Evolutionary conservation across 2,113 vertebrate genomes (phyloP).

Genomic region (Psammodynastes pulverulentus): DNA sequence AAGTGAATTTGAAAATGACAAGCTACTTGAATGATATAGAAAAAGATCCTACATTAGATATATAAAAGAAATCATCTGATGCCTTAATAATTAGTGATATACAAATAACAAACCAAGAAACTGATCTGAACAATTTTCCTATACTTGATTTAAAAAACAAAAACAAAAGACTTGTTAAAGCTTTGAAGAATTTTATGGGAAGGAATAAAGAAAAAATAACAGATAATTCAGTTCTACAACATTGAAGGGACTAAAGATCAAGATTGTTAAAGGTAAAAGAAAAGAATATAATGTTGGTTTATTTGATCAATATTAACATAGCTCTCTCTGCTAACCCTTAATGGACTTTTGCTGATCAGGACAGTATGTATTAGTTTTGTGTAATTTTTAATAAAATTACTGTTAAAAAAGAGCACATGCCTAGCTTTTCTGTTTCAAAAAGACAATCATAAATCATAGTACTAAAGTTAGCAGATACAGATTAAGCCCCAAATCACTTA

Average conservation of each 20-base stretch:
- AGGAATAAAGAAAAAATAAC: not conserved
- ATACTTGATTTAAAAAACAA: not conserved
- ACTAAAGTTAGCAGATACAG: not conserved
- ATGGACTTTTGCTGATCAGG: not conserved
- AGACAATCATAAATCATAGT: not conserved
- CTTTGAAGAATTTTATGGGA: not conserved
- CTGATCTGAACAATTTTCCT: not conserved
- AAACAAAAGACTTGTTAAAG: not conserved
- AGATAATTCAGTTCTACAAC: not conserved
- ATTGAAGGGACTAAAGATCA: not conserved
- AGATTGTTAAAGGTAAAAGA: not conserved
- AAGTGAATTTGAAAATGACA: not conserved
- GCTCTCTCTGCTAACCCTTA: not conserved
- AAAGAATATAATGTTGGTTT: not conserved
- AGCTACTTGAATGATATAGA: not conserved
- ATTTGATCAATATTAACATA: not conserved
- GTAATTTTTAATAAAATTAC: not conserved
- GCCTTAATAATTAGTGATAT: not conserved
- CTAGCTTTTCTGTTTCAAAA: not conserved
- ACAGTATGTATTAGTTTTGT: not conserved
- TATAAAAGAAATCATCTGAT: not conserved
- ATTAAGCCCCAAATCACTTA: not conserved
- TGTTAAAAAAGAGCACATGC: not conserved
- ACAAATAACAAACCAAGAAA: not conserved
- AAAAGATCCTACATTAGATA: not conserved